These are phyloP conservation scores for Leistus spinibarbis DNA, from an alignment of 2,888 invertebrate genomes.

Conservation along the genomic window DNA sequence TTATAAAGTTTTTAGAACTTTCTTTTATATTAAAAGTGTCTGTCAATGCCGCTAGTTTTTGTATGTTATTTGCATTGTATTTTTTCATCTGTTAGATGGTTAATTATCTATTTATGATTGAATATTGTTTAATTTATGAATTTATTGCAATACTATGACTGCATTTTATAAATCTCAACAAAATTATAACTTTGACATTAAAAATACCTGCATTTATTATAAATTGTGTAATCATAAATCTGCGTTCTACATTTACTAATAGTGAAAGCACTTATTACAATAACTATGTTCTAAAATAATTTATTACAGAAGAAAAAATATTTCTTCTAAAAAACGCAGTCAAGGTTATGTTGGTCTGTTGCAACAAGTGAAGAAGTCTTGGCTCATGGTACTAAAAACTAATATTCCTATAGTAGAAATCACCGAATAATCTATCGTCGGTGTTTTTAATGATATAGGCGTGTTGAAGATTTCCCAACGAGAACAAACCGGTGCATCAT, in stretches of 20 bases:
- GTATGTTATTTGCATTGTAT: no score
- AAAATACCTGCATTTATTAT: not conserved
- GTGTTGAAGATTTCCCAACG: not conserved
- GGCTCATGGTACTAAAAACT: not conserved
- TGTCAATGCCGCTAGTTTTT: no score
- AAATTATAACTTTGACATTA: no score
- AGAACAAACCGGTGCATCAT: not conserved
- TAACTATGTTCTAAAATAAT: no score
- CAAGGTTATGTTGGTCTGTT: not conserved
- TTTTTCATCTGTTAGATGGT: not conserved
- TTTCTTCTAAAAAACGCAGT: not conserved
- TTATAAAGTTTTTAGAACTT: not conserved
- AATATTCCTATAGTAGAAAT: not conserved
- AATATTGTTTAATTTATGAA: not conserved
- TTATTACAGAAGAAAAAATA: no score
- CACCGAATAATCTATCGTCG: not conserved
- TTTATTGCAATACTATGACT: not conserved
- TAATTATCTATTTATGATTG: not conserved
- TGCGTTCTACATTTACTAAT: slow-evolving; percentile 26
- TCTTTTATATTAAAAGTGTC: not conserved
- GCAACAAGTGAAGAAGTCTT: not conserved
- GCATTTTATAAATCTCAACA: not conserved
- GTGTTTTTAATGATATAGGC: not conserved
- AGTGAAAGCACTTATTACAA: slow-evolving; percentile 21
- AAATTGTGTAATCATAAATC: slow-evolving; percentile 29